Evolutionary conservation across 2,888 invertebrate species (phyloP).

Genomic region (Crocallis elinguaria): DNA sequence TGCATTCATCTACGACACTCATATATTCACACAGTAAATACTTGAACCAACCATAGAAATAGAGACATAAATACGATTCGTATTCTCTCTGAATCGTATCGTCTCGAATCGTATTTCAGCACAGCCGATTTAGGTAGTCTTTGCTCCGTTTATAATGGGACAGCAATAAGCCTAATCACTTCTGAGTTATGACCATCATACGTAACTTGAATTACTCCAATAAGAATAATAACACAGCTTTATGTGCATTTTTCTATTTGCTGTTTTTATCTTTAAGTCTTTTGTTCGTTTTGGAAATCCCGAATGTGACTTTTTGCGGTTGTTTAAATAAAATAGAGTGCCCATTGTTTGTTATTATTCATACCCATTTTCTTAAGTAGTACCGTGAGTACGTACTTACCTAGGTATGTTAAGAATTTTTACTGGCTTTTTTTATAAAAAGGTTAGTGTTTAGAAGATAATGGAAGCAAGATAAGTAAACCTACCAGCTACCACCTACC

Average conservation of each 20-base stretch:
- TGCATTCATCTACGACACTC: too few relatives aligned
- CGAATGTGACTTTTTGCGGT: slow-evolving; percentile 1
- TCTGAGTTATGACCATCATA: slow-evolving; percentile 30
- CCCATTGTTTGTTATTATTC: slow-evolving; percentile 3
- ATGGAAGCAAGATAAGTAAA: too few relatives aligned
- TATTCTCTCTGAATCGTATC: too few relatives aligned
- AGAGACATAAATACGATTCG: too few relatives aligned
- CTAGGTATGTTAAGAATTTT: too few relatives aligned
- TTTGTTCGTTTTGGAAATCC: slow-evolving; percentile 7
- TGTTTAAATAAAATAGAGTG: slow-evolving; percentile 1
- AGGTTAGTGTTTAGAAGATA: too few relatives aligned
- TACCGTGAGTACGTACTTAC: too few relatives aligned
- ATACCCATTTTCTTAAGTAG: background rate
- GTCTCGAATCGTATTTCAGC: too few relatives aligned
- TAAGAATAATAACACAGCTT: slow-evolving; percentile 30
- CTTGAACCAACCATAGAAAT: too few relatives aligned
- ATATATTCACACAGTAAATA: too few relatives aligned
- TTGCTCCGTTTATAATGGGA: background rate
- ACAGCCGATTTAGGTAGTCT: background rate
- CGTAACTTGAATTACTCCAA: slow-evolving; percentile 46
- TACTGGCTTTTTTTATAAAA: too few relatives aligned
- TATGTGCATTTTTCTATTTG: background rate
- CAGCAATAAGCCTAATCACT: slow-evolving; percentile 1
- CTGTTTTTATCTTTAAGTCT: slow-evolving; percentile 4
- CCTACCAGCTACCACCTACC: too few relatives aligned